Percentiles rank a stretch among this genome's conserved stretches.
phyloP scores from a whole-genome alignment of 2,113 vertebrate species.

The Anas platyrhynchos region DNA sequence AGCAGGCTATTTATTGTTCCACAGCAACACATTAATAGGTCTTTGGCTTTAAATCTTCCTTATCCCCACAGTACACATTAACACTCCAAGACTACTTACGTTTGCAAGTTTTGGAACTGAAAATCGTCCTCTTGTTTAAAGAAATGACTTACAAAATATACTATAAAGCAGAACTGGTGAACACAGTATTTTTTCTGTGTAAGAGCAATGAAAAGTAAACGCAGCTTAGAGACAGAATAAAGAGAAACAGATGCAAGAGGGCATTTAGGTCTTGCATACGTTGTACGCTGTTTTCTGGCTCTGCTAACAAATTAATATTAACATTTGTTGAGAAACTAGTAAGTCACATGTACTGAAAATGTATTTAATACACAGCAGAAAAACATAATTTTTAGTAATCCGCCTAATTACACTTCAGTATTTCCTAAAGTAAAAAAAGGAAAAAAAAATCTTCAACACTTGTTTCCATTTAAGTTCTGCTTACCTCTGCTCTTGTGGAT shows the following conservation, averaged over 20 bases:
- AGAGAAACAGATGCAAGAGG: background rate
- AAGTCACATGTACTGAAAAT: background rate
- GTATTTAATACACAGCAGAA: background rate
- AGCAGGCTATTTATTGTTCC: background rate
- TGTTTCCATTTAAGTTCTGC: background rate
- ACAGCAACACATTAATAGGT: background rate
- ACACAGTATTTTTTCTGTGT: background rate
- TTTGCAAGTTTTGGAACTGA: background rate
- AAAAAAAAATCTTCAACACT: background rate
- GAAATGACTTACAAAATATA: background rate
- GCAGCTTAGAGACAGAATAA: background rate
- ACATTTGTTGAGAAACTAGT: background rate
- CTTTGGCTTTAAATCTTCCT: background rate
- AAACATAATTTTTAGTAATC: background rate
- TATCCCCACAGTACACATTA: background rate
- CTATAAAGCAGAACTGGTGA: background rate
- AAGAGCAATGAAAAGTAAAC: background rate
- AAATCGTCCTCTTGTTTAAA: background rate
- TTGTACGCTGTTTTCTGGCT: background rate
- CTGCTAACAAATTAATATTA: background rate
- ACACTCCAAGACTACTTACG: background rate
- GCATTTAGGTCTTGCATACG: background rate
- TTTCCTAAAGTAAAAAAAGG: background rate
- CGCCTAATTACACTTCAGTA: background rate
- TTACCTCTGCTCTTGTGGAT: conserved; percentile 89